These are phyloP conservation scores for Ostrea denselamellosa DNA, from an alignment of 1,140 invertebrate species.

Conservation along the genomic window DNA sequence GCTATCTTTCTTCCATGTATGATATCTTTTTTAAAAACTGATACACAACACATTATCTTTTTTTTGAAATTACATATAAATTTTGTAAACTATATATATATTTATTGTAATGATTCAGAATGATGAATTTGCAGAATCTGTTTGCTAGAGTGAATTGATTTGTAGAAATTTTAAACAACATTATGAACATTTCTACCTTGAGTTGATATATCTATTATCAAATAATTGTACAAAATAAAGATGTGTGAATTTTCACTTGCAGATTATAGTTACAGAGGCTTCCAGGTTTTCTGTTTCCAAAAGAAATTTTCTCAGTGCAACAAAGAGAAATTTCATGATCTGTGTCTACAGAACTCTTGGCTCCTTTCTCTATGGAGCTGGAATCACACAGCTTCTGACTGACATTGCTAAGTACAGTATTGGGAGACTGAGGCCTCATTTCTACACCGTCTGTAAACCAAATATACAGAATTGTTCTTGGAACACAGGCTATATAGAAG, in stretches of 20 bases:
- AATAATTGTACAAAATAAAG: no score
- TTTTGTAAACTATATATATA: no score
- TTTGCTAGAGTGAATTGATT: no score
- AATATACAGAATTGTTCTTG: slow-evolving; percentile 50
- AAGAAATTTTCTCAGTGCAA: slow-evolving; percentile 36
- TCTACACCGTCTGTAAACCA: slow-evolving; percentile 83
- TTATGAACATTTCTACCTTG: no score
- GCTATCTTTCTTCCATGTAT: no score
- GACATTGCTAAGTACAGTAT: slow-evolving; percentile 96
- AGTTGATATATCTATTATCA: no score
- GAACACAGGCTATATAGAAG: slow-evolving; percentile 48
- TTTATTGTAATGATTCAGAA: no score
- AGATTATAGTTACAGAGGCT: slow-evolving; percentile 62
- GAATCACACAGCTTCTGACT: slow-evolving; percentile 86
- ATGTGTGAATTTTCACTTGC: not conserved
- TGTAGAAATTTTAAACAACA: no score
- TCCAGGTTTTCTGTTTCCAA: slow-evolving; percentile 48
- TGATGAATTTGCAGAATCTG: no score
- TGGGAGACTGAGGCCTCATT: slow-evolving; percentile 94
- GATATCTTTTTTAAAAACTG: no score
- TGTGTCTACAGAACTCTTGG: slow-evolving; percentile 75
- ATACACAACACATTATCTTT: no score
- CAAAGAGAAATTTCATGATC: slow-evolving; percentile 46
- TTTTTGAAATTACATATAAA: no score
- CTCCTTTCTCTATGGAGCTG: slow-evolving; percentile 90